phyloP scores from a whole-genome alignment of 1,140 invertebrate species.

The Brevipalpus yothersi region DNA sequence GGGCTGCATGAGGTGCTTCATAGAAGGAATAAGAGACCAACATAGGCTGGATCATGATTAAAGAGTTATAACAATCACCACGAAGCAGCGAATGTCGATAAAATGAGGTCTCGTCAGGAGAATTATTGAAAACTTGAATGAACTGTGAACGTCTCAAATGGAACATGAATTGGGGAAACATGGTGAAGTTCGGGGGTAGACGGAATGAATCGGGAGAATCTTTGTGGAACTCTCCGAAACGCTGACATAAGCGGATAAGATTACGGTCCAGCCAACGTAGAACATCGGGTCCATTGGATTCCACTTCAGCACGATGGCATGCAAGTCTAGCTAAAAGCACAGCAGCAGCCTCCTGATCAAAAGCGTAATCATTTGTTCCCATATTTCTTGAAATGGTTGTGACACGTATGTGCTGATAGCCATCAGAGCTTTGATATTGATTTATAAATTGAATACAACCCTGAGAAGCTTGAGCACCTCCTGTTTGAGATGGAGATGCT shows the following conservation, averaged over 20 bases:
- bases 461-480: constrained; percentile 2
- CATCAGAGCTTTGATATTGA: constrained; percentile 92
- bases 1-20: constrained; percentile 80
- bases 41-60: constrained; percentile 99
- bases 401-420: constrained; percentile 75
- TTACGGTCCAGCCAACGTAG: constrained; percentile 93
- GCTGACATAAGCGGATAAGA: constrained; percentile 91
- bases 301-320: constrained; percentile 79
- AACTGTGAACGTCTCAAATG: constrained; percentile 94
- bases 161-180: constrained; percentile 99
- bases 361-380: constrained; percentile 35
- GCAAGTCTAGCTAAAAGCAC: constrained; percentile 91
- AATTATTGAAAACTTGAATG: constrained; percentile 99
- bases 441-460: constrained; percentile 97
- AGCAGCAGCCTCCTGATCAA: constrained; percentile 91
- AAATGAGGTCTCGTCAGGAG: constrained; percentile 97
- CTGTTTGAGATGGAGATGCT: constrained; percentile 26
- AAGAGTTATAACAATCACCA: constrained; percentile 84
- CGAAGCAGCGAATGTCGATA: constrained; percentile 92
- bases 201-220: constrained; percentile 91
- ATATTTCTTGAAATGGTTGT: constrained; percentile 88
- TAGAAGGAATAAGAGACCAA: constrained; percentile 95
- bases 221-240: constrained; percentile 93
- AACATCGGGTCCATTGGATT: constrained; percentile 76
- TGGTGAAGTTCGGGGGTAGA: constrained; percentile 79